Evolutionary conservation across 1,140 invertebrate genomes (phyloP).

Genomic region (Zaprionus nigranus): DNA sequence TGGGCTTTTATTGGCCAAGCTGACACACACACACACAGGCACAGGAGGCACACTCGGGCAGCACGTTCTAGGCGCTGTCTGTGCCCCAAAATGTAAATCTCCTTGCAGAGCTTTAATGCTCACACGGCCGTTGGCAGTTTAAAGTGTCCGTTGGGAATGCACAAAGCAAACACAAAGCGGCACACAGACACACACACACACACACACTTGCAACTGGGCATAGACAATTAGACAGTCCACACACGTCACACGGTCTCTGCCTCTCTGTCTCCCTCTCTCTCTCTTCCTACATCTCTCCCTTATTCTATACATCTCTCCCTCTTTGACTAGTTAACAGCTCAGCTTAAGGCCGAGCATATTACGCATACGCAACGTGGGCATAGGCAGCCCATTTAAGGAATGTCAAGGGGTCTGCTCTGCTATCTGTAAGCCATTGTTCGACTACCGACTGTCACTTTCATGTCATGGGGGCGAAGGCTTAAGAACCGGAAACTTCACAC

Average conservation of each 20-base stretch:
- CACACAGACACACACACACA: slow-evolving; percentile 53
- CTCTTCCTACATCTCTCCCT: background rate
- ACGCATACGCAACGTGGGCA: slow-evolving; percentile 12
- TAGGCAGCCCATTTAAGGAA: slow-evolving; percentile 21
- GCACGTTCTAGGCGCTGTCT: slow-evolving; percentile 36
- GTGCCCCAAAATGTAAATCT: slow-evolving; percentile 70
- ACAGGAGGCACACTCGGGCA: slow-evolving; percentile 2
- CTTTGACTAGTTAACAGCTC: slow-evolving; percentile 31
- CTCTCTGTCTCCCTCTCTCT: background rate
- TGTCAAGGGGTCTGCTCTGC: slow-evolving; percentile 27
- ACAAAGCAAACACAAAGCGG: slow-evolving; percentile 51
- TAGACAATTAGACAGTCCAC: slow-evolving; percentile 65
- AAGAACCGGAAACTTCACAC: slow-evolving; percentile 64
- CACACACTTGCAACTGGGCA: slow-evolving; percentile 15
- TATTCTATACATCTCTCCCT: background rate
- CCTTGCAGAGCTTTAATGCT: slow-evolving; percentile 66
- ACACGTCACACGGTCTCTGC: slow-evolving; percentile 30
- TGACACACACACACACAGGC: slow-evolving; percentile 13
- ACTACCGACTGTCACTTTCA: slow-evolving; percentile 57
- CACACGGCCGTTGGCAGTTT: slow-evolving; percentile 64
- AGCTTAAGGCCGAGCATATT: slow-evolving; percentile 28
- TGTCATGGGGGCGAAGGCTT: slow-evolving; percentile 42
- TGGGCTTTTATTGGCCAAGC: slow-evolving; percentile 52
- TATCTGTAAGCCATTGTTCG: slow-evolving; percentile 57
- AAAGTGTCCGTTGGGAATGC: slow-evolving; percentile 70